A percentile compares a stretch with the other conserved stretches of the same genome.
These are phyloP conservation scores for Zaprionus tsacasi DNA, from an alignment of 1,140 invertebrate genomes.

Conservation along the genomic window DNA sequence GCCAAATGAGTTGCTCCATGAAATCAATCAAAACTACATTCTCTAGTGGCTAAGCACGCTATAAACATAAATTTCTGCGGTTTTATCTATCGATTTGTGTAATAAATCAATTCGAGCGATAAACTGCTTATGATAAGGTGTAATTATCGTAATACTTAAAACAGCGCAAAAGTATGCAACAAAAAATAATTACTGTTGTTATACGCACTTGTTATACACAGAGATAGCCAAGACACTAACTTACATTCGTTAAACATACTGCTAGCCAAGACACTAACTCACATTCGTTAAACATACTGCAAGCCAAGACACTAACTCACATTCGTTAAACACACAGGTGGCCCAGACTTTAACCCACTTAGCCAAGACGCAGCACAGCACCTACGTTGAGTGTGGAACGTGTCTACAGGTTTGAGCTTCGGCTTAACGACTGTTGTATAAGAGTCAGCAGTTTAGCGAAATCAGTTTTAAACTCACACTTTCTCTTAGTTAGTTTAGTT, in stretches of 20 bases:
- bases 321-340: too few species aligned
- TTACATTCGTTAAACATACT: too few species aligned
- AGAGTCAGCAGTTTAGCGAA: background rate
- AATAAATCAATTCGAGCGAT: slow-evolving; percentile 4
- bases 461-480: background rate
- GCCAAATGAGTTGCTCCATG: background rate
- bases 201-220: too few species aligned
- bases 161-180: slow-evolving; percentile 16
- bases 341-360: too few species aligned
- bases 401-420: background rate
- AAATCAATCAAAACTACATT: slow-evolving; percentile 20
- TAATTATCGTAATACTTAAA: background rate
- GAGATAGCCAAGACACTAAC: too few species aligned
- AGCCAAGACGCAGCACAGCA: background rate
- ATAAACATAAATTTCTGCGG: slow-evolving; percentile 7
- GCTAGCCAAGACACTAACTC: background rate
- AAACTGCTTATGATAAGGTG: background rate
- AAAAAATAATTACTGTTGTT: background rate
- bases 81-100: background rate
- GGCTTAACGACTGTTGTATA: slow-evolving; percentile 4
- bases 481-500: slow-evolving; percentile 5
- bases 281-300: background rate
- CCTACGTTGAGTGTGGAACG: slow-evolving; percentile 10
- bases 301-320: too few species aligned
- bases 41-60: background rate